Evolutionary conservation across 2,113 vertebrate species (phyloP).

Genomic region (Syngnathoides biaculeatus): DNA sequence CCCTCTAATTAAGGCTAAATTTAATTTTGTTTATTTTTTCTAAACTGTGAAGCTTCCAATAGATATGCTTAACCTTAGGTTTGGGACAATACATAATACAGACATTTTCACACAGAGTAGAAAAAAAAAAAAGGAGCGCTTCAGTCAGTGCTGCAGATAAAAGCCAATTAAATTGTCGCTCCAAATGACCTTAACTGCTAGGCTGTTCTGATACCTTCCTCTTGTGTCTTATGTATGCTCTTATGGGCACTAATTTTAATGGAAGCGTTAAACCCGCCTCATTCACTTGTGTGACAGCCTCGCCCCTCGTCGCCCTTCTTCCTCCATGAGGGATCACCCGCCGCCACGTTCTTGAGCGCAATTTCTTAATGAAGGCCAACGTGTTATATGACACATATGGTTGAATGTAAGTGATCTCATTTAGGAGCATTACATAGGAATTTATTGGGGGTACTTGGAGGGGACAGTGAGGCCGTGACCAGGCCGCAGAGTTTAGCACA

Average conservation of each 20-base stretch:
- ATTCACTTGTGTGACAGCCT: conserved; percentile 30
- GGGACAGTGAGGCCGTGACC: conserved; percentile 69
- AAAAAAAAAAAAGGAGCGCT: conserved; percentile 41
- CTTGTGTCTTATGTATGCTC: conserved; percentile 9
- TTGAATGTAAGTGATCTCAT: conserved; percentile 78
- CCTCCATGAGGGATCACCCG: conserved; percentile 59
- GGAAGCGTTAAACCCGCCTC: conserved; percentile 27
- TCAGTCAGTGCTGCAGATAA: conserved; percentile 40
- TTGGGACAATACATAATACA: conserved; percentile 48
- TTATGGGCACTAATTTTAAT: neutral
- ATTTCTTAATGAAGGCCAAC: conserved; percentile 81
- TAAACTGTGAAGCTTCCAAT: conserved; percentile 64
- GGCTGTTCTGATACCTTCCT: conserved; percentile 35
- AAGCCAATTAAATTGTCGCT: conserved; percentile 57
- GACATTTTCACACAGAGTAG: conserved; percentile 21
- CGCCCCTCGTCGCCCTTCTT: conserved; percentile 14
- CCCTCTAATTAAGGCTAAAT: too few relatives aligned
- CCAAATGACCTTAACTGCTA: conserved; percentile 44
- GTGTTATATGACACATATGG: conserved; percentile 77
- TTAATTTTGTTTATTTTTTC: conserved; percentile 9
- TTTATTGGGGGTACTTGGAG: conserved; percentile 76
- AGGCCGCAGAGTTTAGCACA: conserved; percentile 38
- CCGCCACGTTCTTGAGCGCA: conserved; percentile 61
- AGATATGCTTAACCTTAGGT: conserved; percentile 61
- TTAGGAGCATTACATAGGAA: conserved; percentile 75